Base-by-base conservation (phyloP, 2,797 vertebrate genomes). In the Centroberyx gerrardi region DNA sequence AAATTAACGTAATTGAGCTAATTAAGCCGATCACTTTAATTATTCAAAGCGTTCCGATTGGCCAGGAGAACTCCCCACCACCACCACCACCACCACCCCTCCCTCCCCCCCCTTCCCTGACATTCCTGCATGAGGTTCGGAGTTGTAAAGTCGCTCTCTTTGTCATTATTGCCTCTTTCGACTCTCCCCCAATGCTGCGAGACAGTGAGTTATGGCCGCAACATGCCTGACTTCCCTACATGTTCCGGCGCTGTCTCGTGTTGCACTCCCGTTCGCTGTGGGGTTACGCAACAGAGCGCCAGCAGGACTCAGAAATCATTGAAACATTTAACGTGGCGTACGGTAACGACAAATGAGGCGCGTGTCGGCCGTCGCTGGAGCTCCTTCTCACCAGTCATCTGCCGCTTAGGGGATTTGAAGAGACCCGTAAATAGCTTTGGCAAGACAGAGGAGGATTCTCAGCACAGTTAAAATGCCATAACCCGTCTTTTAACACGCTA, bases 1-100 rank as follows among this genome's bases (percentile, higher is more conserved):
- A 96, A 96, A 96, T 96, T 94, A 95, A 95, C 93, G 93, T 96
- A 96, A 96, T 96, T 96, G 95, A 96, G 95, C 95, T 96, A 96
- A 96, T 96, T 96, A 96, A 96, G 94, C 91, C 93, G 93, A 96
- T 96, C 95, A 95, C 92, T 96, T 96, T 96, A 96, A 96, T 96
- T 96, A 96, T 96, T 96, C 95, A 96, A 94, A 95, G 94, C 89
- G 62, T 83, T 95, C 93, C 90, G 93, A 96, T 96, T 95, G 96
- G 95, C 88, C 87, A 86, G 90, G 92, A 94, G 91, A 87, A 90
- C 82, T 92, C 92, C 91, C 86, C 84, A 87, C 80, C 81, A 79
- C 90, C 85, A 88, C 86, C 87, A 88, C 22, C 38, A 3, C 28
- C 15, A 22, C 22, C 22, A 22, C 22, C 80, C 90, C 85, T 88